A percentile compares a stretch with the other conserved stretches of the same genome.
These are phyloP conservation scores for Cuculus canorus DNA, from an alignment of 2,797 vertebrate genomes.

Conservation along the genomic window DNA sequence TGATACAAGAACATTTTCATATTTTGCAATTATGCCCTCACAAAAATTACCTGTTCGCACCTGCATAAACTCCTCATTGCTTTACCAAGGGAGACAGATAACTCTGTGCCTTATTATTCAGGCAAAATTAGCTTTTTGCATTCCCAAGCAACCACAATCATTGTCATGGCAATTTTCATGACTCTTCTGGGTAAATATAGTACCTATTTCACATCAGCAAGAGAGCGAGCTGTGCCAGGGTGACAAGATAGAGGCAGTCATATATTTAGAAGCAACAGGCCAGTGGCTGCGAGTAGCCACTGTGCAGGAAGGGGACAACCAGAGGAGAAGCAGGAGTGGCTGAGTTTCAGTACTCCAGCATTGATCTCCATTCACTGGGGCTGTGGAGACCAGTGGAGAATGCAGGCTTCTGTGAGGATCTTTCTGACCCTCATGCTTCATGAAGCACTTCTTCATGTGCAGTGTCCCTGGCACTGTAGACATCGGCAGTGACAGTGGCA, in stretches of 20 bases:
- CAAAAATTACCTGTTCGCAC: conserved; percentile 66
- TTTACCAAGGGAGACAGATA: neutral
- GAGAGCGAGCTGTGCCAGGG: conserved; percentile 36
- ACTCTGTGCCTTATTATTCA: conserved; percentile 53
- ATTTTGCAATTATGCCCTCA: conserved; percentile 54
- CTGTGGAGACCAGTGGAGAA: neutral
- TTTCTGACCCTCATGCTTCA: neutral
- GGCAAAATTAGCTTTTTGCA: conserved; percentile 22
- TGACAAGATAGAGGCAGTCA: conserved; percentile 41
- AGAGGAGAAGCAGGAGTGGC: neutral
- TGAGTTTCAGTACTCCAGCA: neutral
- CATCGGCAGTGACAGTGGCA: neutral
- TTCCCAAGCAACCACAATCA: conserved; percentile 45
- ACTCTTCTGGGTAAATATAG: conserved; percentile 43
- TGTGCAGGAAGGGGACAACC: neutral
- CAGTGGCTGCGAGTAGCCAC: neutral
- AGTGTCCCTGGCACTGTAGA: neutral
- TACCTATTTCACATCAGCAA: neutral
- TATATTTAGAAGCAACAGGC: conserved; percentile 9
- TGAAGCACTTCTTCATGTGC: neutral
- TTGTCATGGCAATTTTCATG: conserved; percentile 70
- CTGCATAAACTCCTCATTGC: conserved; percentile 37
- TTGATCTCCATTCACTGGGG: fast-evolving
- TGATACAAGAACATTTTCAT: conserved; percentile 46
- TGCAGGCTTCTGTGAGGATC: neutral